A percentile compares a stretch with the other conserved stretches of the same genome.
Evolutionary conservation across 2,113 vertebrate species (phyloP).

Genomic region (Bungarus multicinctus): DNA sequence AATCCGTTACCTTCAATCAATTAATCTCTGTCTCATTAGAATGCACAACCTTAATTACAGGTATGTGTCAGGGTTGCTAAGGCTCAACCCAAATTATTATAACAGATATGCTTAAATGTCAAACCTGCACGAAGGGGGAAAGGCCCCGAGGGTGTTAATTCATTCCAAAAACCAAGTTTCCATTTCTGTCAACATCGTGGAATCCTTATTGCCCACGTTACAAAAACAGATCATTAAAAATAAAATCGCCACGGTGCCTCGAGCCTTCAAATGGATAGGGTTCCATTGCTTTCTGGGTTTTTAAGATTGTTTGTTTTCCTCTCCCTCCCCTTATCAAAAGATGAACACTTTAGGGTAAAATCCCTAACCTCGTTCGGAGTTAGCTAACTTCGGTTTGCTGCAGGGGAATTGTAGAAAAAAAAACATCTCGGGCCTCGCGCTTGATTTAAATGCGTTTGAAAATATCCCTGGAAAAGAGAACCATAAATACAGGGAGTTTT

Average conservation of each 20-base stretch:
- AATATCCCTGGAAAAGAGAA: background rate
- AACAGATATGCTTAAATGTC: slow-evolving; percentile 1
- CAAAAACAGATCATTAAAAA: background rate
- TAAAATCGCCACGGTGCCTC: background rate
- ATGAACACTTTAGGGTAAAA: background rate
- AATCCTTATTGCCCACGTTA: background rate
- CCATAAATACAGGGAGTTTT: background rate
- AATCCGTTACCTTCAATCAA: background rate
- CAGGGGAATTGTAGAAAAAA: background rate
- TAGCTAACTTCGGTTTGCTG: background rate
- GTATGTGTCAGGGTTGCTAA: slow-evolving; percentile 12
- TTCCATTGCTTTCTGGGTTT: background rate
- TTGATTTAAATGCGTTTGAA: background rate
- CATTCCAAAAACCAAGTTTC: background rate
- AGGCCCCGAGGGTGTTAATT: no score
- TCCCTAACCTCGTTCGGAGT: background rate
- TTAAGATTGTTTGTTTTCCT: no score
- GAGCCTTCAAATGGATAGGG: background rate
- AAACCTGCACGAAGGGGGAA: background rate
- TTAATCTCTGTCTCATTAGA: background rate
- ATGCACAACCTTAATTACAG: background rate
- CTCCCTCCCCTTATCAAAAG: background rate
- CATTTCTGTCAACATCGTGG: background rate
- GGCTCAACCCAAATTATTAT: slow-evolving; percentile 5
- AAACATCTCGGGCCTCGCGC: no score